These are phyloP conservation scores for Odontomachus brunneus DNA, from an alignment of 1,140 invertebrate genomes.

Conservation along the genomic window DNA sequence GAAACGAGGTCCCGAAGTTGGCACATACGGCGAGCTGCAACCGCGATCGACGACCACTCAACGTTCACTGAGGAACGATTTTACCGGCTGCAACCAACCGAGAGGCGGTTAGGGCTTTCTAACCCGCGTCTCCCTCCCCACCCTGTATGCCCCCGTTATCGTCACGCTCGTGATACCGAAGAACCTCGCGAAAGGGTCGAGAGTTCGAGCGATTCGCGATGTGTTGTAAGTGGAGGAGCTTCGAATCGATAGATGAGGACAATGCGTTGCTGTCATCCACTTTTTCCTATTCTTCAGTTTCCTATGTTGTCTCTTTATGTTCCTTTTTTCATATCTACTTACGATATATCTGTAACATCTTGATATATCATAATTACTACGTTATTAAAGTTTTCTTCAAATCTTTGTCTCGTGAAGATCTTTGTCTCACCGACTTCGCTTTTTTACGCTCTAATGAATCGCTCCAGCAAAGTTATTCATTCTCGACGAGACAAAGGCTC, in stretches of 20 bases:
- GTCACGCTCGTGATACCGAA: slow-evolving; percentile 26
- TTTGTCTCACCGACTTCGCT: too few species aligned
- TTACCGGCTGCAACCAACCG: slow-evolving; percentile 62
- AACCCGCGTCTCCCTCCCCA: slow-evolving; percentile 58
- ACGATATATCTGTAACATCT: too few species aligned
- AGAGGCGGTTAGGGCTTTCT: slow-evolving; percentile 72
- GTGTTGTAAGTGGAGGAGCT: not conserved
- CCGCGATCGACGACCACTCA: slow-evolving; percentile 68
- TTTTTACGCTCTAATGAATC: not conserved
- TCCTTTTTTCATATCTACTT: not conserved
- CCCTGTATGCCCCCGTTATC: slow-evolving; percentile 37
- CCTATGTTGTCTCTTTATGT: not conserved
- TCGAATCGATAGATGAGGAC: not conserved
- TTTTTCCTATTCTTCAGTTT: too few species aligned
- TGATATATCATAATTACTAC: too few species aligned
- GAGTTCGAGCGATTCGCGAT: slow-evolving; percentile 7
- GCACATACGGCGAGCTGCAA: slow-evolving; percentile 39
- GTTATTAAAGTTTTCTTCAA: not conserved
- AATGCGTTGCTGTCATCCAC: not conserved
- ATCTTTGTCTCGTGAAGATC: not conserved
- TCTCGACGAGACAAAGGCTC: not conserved
- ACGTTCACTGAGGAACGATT: slow-evolving; percentile 71
- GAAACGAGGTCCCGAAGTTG: slow-evolving; percentile 46
- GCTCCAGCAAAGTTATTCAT: not conserved
- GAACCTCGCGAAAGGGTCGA: slow-evolving; percentile 19